These are phyloP conservation scores for Hipposideros armiger DNA, from an alignment of 2,113 vertebrate species.

Conservation along the genomic window DNA sequence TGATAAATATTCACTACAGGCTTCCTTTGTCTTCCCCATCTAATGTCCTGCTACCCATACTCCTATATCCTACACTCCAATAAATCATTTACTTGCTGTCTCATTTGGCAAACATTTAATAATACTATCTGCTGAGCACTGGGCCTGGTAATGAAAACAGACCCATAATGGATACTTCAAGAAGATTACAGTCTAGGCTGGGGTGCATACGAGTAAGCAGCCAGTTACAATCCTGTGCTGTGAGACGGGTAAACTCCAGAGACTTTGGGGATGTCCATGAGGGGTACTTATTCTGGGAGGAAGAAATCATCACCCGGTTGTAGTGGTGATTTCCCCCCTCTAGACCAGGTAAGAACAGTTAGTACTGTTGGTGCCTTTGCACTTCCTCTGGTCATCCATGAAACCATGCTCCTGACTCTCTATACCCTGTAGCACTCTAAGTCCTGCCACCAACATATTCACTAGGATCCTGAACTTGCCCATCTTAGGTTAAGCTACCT, in stretches of 20 bases:
- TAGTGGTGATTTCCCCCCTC: background rate
- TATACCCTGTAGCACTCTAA: accelerated
- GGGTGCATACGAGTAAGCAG: background rate
- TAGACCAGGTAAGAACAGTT: background rate
- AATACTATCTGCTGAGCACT: background rate
- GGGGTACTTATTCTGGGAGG: background rate
- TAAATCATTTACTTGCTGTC: background rate
- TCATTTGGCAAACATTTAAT: background rate
- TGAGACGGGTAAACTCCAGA: background rate
- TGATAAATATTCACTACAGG: background rate
- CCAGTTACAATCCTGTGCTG: background rate
- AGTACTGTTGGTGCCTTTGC: background rate
- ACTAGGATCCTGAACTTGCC: background rate
- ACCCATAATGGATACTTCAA: background rate
- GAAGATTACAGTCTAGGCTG: background rate
- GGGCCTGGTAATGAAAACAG: background rate
- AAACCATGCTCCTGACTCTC: background rate
- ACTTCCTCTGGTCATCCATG: background rate
- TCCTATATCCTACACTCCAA: background rate
- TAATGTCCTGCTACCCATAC: background rate
- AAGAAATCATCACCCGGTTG: background rate
- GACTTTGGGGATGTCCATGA: background rate
- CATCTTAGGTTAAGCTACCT: background rate
- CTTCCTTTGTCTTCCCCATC: background rate
- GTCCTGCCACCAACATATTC: background rate